Evolutionary conservation across 2,888 invertebrate species (phyloP).

Genomic region (Ctena decussata): DNA sequence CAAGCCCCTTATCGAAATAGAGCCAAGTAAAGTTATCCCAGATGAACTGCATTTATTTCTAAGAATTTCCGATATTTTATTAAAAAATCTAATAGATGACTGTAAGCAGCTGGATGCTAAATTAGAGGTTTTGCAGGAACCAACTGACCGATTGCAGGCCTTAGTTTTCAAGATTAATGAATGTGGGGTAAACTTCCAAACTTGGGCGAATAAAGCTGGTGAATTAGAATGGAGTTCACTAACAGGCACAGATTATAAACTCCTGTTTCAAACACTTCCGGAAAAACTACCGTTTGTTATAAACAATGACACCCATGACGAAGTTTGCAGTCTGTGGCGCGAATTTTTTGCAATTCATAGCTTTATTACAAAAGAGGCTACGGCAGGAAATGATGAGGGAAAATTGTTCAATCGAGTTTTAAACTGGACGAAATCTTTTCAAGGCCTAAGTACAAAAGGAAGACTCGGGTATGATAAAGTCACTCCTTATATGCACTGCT

Average conservation of each 20-base stretch:
- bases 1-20: not conserved
- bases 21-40: slow-evolving; percentile 6
- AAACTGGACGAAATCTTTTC: not conserved
- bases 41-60: slow-evolving; percentile 34
- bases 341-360: not conserved
- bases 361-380: not conserved
- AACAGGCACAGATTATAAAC: slow-evolving; percentile 1
- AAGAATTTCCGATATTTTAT: not conserved
- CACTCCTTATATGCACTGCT: slow-evolving; percentile 8
- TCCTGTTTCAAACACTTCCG: not conserved
- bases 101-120: slow-evolving; percentile 17
- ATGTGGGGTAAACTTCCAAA: not conserved
- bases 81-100: slow-evolving; percentile 28
- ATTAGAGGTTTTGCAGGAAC: not conserved
- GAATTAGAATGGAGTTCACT: slow-evolving; percentile 1
- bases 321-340: not conserved
- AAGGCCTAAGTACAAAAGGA: not conserved
- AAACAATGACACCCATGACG: slow-evolving; percentile 19
- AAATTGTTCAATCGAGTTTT: not conserved
- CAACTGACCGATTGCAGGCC: not conserved
- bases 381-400: not conserved
- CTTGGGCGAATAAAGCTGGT: slow-evolving; percentile 18
- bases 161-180: not conserved
- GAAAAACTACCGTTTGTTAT: slow-evolving; percentile 3
- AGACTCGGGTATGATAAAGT: not conserved